Evolutionary conservation across 2,797 vertebrate genomes (phyloP).

Genomic region (Semotilus atromaculatus): DNA sequence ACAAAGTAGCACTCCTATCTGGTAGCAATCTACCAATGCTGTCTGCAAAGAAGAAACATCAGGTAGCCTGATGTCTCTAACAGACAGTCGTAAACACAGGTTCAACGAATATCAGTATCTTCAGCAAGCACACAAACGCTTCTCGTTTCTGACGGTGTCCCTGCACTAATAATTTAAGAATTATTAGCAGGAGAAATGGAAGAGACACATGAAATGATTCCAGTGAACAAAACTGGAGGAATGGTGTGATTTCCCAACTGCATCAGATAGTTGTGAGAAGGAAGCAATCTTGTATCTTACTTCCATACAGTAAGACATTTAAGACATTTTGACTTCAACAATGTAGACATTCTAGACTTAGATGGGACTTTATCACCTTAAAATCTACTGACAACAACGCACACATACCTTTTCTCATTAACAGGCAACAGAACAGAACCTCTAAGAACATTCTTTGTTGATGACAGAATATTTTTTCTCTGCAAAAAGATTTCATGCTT

Average conservation of each 20-base stretch:
- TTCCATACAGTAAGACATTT: background rate
- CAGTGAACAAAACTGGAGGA: background rate
- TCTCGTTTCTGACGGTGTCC: constrained; percentile 39
- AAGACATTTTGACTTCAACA: background rate
- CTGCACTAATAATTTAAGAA: constrained; percentile 69
- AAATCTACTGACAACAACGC: background rate
- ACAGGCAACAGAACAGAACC: constrained; percentile 51
- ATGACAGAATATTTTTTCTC: constrained; percentile 4
- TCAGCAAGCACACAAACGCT: constrained; percentile 21
- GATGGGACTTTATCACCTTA: background rate
- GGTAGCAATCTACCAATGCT: background rate
- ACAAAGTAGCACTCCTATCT: background rate
- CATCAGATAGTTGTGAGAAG: background rate
- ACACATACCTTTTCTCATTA: constrained; percentile 42
- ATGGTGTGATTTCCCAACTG: background rate
- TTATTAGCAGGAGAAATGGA: constrained; percentile 29
- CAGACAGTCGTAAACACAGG: background rate
- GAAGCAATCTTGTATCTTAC: background rate
- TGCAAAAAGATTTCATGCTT: constrained; percentile 12
- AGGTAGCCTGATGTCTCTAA: background rate
- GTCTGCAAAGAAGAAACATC: background rate
- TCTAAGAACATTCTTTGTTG: constrained; percentile 36
- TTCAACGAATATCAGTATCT: background rate
- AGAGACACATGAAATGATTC: constrained; percentile 9
- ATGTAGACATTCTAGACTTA: background rate